Conservation (phyloP, 1,140 invertebrate genomes). For the Hirudo medicinalis region DNA sequence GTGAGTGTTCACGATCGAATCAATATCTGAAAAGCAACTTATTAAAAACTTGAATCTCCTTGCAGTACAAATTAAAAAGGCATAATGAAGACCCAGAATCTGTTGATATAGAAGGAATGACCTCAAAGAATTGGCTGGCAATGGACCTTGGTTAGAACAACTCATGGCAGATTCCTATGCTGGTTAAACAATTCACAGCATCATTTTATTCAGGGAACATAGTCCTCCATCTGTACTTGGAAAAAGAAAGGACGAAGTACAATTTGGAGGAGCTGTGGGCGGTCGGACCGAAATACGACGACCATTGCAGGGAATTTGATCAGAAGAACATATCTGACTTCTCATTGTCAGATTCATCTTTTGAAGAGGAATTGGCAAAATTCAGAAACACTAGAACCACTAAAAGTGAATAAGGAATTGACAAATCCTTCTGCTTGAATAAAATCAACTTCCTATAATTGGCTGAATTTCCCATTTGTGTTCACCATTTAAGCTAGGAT, state of each 20-base stretch:
- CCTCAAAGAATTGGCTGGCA: conserved; percentile 67
- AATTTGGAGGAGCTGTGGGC: conserved; percentile 83
- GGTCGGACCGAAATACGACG: conserved; percentile 65
- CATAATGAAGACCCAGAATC: conserved; percentile 47
- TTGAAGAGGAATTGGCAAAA: conserved; percentile 16
- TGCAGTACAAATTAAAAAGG: conserved; percentile 41
- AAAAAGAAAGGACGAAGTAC: conserved; percentile 54
- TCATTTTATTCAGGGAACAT: conserved; percentile 53
- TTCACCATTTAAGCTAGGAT: too few species aligned
- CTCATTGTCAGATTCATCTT: conserved; percentile 8
- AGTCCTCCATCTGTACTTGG: conserved; percentile 70
- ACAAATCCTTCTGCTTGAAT: neutral
- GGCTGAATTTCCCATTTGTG: too few species aligned
- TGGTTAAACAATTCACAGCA: neutral
- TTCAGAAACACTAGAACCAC: conserved; percentile 9
- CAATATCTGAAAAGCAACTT: neutral
- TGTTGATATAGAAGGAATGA: conserved; percentile 62
- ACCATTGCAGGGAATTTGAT: conserved; percentile 26
- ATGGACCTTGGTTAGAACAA: conserved; percentile 62
- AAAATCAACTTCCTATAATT: too few species aligned
- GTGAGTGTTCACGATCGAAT: conserved; percentile 41
- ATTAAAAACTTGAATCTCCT: conserved; percentile 18
- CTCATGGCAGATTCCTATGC: neutral
- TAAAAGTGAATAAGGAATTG: neutral
- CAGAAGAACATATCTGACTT: neutral